phyloP scores from a whole-genome alignment of 2,797 vertebrate genomes.

The Neostethus bicornis region DNA sequence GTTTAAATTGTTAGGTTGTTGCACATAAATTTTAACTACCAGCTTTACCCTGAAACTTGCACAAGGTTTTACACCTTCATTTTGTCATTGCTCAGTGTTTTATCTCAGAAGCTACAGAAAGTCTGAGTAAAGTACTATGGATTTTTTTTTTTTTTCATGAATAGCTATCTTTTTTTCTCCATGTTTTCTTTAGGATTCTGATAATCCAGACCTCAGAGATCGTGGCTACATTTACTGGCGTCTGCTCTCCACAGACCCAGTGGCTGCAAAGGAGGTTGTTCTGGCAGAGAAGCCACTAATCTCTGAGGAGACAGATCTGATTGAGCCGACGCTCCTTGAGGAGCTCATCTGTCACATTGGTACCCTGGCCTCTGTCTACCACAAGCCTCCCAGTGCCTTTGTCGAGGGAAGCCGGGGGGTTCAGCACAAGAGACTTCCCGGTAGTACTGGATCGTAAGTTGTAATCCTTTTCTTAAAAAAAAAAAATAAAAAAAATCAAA shows the following conservation, averaged over 20 bases:
- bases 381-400: constrained; percentile 97
- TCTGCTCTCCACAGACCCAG: constrained; percentile 96
- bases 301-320: constrained; percentile 96
- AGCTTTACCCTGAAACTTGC: not conserved
- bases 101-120: constrained; percentile 5
- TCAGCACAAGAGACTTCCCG: constrained; percentile 91
- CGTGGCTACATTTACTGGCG: constrained; percentile 99
- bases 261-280: constrained; percentile 97
- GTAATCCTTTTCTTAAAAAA: too few relatives aligned
- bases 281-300: constrained; percentile 96
- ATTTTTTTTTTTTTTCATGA: constrained; percentile 33
- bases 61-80: constrained; percentile 17
- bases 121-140: constrained; percentile 31
- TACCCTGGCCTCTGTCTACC: constrained; percentile 95
- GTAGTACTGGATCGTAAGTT: constrained; percentile 93
- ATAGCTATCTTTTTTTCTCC: constrained; percentile 27
- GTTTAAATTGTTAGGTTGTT: constrained; percentile 6
- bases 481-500: too few relatives aligned
- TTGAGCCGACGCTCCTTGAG: constrained; percentile 93
- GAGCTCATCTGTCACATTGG: constrained; percentile 98
- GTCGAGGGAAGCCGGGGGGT: constrained; percentile 95
- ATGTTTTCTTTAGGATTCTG: constrained; percentile 85
- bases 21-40: constrained; percentile 20
- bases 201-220: constrained; percentile 96
- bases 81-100: constrained; percentile 10